Evolutionary conservation across 2,113 vertebrate genomes (phyloP).

Genomic region (Calidris pugnax): DNA sequence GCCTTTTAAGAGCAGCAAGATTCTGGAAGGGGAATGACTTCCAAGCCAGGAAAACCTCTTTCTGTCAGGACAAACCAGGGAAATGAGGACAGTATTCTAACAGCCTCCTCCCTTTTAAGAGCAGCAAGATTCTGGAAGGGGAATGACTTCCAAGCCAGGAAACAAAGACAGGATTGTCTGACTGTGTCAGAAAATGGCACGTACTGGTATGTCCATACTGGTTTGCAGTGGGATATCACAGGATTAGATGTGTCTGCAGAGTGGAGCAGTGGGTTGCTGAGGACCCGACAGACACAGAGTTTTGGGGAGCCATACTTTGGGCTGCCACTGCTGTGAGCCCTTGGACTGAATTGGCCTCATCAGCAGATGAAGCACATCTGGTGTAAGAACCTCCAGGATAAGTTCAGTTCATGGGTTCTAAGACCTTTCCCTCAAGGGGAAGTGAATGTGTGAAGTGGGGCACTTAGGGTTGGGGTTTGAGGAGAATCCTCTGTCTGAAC

Average conservation of each 20-base stretch:
- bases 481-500: not conserved
- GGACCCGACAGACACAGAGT: not conserved
- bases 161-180: not conserved
- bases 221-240: not conserved
- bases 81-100: not conserved
- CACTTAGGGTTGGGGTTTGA: not conserved
- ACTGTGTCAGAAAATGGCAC: no score
- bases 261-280: not conserved
- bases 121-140: not conserved
- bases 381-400: not conserved
- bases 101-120: not conserved
- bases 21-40: not conserved
- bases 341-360: not conserved
- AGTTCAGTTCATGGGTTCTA: not conserved
- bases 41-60: not conserved
- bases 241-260: not conserved
- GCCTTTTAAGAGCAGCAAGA: not conserved
- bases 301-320: not conserved
- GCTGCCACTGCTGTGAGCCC: not conserved
- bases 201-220: not conserved
- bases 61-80: not conserved
- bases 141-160: not conserved
- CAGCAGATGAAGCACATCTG: not conserved
- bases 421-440: not conserved
- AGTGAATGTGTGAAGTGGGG: not conserved